These are phyloP conservation scores for Romanogobio albipinnatus DNA, from an alignment of 2,113 vertebrate species.

Conservation along the genomic window DNA sequence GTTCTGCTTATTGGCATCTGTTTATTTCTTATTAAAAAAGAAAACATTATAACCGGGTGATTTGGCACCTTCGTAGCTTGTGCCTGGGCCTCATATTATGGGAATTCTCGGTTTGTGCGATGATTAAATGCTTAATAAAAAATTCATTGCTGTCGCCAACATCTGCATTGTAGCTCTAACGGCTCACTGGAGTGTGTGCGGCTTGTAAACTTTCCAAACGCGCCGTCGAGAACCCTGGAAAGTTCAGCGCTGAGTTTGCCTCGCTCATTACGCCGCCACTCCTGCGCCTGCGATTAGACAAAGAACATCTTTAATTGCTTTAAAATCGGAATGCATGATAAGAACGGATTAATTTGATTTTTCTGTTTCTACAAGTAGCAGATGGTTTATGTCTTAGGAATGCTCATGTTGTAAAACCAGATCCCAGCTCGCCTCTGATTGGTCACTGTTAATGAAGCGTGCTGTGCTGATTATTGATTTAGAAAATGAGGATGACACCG, in stretches of 20 bases:
- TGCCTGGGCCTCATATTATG: conserved; percentile 77
- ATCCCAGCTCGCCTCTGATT: conserved; percentile 99
- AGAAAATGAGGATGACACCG: conserved; percentile 99
- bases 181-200: conserved; percentile 97
- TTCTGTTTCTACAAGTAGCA: conserved; percentile 99
- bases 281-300: conserved; percentile 98
- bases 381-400: conserved; percentile 99
- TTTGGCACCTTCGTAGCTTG: conserved; percentile 77
- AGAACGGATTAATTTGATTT: conserved; percentile 99
- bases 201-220: conserved; percentile 99
- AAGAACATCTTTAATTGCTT: conserved; percentile 99
- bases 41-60: conserved; percentile 74
- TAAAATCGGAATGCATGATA: conserved; percentile 99
- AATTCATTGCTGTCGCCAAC: conserved; percentile 84
- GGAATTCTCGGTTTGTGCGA: conserved; percentile 80
- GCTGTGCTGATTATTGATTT: conserved; percentile 99
- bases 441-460: conserved; percentile 99
- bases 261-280: conserved; percentile 98
- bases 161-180: conserved; percentile 98
- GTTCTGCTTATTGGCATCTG: conserved; percentile 75
- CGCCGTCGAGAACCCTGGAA: conserved; percentile 94
- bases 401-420: conserved; percentile 99
- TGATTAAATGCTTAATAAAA: conserved; percentile 87
- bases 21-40: conserved; percentile 82
- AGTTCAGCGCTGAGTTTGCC: conserved; percentile 99